Evolutionary conservation across 1,140 invertebrate genomes (phyloP), one percentile per base, ranked within the genome.

Genomic region (Yoshiicerus persimilis): DNA sequence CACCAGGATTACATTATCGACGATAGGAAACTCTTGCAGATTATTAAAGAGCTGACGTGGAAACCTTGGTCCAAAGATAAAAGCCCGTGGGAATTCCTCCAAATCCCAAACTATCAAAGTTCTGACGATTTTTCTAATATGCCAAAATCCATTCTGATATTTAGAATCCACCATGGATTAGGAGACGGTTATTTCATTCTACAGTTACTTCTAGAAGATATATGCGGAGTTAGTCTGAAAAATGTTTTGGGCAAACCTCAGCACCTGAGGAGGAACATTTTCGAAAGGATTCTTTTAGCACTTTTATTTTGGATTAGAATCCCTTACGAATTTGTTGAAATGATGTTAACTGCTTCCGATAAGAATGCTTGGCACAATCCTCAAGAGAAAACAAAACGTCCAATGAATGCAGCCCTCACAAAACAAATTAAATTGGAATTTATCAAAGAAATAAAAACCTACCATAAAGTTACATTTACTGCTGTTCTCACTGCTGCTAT

Each of bases 61-160:
- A 87, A 83, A n/a, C 86, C 87, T 20, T 90, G 87, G 87, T 0
- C 56, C 4, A 25, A 20, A 16, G 34, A 39, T 3, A 41, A 62
- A 39, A 90, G 89, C 75, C 89, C 89, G 11, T 90, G 89, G 89
- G 89, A 90, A 86, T 88, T 90, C 38, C 36, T 90, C 2, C 87
- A 88, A 70, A 88, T 90, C 36, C 62, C 34, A 56, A 88, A 89
- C 34, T 89, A 88, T 62, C 16, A 34, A 25, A 36, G n/a, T 5
- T 23, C 47, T 3, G 32, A 66, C n/a, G 85, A 87, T 23, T 39
- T 64, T 1, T 56, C 47, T 11, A 25, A 75, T 8, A 32, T 30
- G 20, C 38, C 47, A 20, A 90, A 90, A 66, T 88, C 86, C 0
- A 87, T 91, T 20, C 25, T 91, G 0, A 86, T 91, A 38, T 89